A percentile compares a stretch with the other conserved stretches of the same genome.
phyloP scores from a whole-genome alignment of 2,888 invertebrate genomes.

The Xestoiulus laeticollis region DNA sequence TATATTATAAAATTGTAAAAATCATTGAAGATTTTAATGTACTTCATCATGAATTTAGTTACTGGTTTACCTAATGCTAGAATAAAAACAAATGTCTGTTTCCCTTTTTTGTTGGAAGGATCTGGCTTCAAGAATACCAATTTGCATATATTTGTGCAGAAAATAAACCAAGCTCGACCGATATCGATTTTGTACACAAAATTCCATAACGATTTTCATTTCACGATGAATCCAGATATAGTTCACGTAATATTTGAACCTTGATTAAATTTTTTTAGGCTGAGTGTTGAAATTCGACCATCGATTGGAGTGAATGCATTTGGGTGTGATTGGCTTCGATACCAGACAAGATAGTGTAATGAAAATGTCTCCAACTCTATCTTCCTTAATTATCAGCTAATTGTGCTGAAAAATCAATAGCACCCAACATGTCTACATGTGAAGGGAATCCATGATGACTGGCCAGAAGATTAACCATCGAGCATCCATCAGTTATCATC shows the following conservation, averaged over 20 bases:
- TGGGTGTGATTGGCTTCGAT: background rate
- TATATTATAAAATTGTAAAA: no score
- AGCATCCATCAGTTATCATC: slow-evolving; percentile 21
- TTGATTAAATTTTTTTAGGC: background rate
- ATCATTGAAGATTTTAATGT: no score
- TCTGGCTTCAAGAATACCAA: no score
- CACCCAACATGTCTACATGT: background rate
- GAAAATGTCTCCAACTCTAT: background rate
- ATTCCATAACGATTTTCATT: background rate
- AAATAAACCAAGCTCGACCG: background rate
- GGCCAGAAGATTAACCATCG: slow-evolving; percentile 4
- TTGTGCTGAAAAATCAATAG: slow-evolving; percentile 8
- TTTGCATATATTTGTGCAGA: background rate
- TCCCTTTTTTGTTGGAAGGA: no score
- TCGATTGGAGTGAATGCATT: background rate
- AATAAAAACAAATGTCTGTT: no score
- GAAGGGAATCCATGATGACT: background rate
- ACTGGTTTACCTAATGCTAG: no score
- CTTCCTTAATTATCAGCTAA: background rate
- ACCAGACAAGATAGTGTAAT: background rate
- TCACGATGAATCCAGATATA: background rate
- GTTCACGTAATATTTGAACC: background rate
- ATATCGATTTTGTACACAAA: background rate
- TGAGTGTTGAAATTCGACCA: background rate
- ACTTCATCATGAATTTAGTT: no score